A percentile compares a stretch with the other conserved stretches of the same genome.
These are phyloP conservation scores for Lepeophtheirus salmonis DNA, from an alignment of 1,140 invertebrate genomes.

Conservation along the genomic window DNA sequence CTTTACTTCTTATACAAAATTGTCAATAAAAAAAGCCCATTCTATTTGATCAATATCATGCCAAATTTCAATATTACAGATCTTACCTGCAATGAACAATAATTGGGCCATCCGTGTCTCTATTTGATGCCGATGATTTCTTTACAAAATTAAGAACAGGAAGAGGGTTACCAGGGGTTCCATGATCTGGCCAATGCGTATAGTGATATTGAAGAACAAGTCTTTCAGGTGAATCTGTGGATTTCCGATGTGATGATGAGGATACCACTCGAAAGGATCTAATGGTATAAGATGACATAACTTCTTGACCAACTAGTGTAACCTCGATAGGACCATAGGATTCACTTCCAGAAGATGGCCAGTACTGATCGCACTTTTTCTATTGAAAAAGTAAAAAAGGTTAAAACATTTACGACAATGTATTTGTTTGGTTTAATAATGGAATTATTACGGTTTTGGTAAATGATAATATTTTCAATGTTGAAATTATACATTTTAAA, in stretches of 20 bases:
- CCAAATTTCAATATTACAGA: no score
- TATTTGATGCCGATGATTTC: constrained; percentile 65
- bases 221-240: constrained; percentile 32
- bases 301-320: constrained; percentile 64
- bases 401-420: background rate
- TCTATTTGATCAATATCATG: no score
- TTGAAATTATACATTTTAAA: no score
- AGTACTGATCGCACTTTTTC: constrained; percentile 95
- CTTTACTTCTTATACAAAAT: no score
- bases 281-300: constrained; percentile 85
- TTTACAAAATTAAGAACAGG: constrained; percentile 83
- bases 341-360: constrained; percentile 69
- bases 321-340: constrained; percentile 83
- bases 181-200: constrained; percentile 93
- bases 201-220: constrained; percentile 86
- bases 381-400: constrained; percentile 30
- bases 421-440: no score
- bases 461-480: no score
- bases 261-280: constrained; percentile 54
- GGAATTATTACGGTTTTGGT: no score
- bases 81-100: constrained; percentile 81
- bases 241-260: background rate
- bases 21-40: no score
- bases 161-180: constrained; percentile 81
- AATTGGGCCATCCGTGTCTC: constrained; percentile 68